Evolutionary conservation across 92 coral and sea anemone species (phyloP), one percentile per base, ranked within the genome.

Genomic region (Porites lobata): DNA sequence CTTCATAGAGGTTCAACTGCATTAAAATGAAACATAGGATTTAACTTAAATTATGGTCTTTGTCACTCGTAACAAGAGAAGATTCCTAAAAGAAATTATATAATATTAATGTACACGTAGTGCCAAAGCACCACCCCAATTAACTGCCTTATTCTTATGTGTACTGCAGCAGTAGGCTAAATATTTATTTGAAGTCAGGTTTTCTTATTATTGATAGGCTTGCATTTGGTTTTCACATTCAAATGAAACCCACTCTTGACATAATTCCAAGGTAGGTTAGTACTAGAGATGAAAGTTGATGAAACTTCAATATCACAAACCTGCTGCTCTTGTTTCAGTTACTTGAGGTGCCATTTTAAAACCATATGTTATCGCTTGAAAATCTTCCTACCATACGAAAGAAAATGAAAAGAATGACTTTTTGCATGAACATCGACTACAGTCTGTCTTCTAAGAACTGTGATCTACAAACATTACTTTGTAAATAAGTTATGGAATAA

Each of bases 341-440:
- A 97, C 95, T 69, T 96, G 96, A 54, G 92, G 81, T 53, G 95
- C 94, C 94, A 97, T 92, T 85, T 97, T 97, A 80, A 97, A 97
- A 21, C 99, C 99, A 87, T 97, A 97, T 7, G 99, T 95, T 93
- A 97, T 97, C 69, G 99, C 91, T 75, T 97, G 99, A 76, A 97
- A 97, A 87, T 97, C 99, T 82, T 97, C 99, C 99, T 96, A 70
- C 52, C 70, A 53, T 66, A 20, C 8, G n/a, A 12, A 24, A n/a
- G 17, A 8, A 68, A 8, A 75, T 5, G 8, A 24, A 3, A 22
- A 8, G 61, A 14, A 56, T 56, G 11, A 9, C 61, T 56, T 14
- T 9, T 56, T 56, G 14, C 0, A 2, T 56, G 61, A 9, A 10
- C 17, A 56, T 14, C 0, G 14, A 8, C 61, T 56, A 14, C 13